These are phyloP conservation scores for Bombus difficillimus DNA, from an alignment of 1,140 invertebrate genomes.

Conservation along the genomic window DNA sequence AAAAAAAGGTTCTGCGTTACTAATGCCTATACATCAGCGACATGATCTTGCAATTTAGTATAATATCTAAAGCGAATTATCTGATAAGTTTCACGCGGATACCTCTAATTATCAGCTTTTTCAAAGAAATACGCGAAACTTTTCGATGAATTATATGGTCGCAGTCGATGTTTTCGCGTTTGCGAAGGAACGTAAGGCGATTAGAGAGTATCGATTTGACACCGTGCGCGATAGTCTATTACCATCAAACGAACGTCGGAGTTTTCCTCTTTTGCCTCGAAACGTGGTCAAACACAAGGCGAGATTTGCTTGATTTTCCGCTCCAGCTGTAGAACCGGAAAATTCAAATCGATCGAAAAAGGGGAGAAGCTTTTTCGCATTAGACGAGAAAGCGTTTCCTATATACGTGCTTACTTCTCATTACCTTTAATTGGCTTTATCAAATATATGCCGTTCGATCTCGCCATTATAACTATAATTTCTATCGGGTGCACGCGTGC, in stretches of 20 bases:
- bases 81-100: not conserved
- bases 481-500: too few species aligned
- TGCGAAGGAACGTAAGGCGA: conserved; percentile 11
- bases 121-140: not conserved
- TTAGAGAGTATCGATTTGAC: conserved; percentile 29
- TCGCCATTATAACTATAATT: not conserved
- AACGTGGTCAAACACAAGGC: not conserved
- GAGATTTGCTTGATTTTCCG: not conserved
- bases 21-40: too few species aligned
- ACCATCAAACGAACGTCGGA: not conserved
- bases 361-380: not conserved
- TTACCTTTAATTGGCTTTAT: not conserved
- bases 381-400: too few species aligned
- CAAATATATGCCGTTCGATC: not conserved
- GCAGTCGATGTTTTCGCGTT: not conserved
- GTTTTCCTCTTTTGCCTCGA: not conserved
- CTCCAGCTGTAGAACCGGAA: not conserved
- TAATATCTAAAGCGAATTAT: too few species aligned
- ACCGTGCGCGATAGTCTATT: conserved; percentile 15
- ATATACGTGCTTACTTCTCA: not conserved
- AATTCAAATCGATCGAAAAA: not conserved
- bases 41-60: too few species aligned
- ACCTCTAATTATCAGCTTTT: not conserved
- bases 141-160: not conserved
- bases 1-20: too few species aligned